Evolutionary conservation across 1,140 invertebrate species (phyloP).

Genomic region (Dendrolimus kikuchii): DNA sequence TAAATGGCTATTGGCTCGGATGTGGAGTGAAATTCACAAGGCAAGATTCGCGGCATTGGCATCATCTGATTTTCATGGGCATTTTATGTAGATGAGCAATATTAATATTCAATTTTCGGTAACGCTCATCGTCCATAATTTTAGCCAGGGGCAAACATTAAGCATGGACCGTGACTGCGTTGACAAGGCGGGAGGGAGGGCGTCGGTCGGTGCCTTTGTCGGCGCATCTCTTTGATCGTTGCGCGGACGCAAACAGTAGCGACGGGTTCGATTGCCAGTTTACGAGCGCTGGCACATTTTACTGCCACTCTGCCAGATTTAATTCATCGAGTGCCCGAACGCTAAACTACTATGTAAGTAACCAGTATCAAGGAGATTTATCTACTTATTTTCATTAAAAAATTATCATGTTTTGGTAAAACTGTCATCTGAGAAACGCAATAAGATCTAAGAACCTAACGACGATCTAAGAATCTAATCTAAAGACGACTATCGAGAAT

Average conservation of each 20-base stretch:
- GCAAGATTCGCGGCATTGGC: constrained; percentile 18
- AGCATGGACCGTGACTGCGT: constrained; percentile 48
- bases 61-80: constrained; percentile 26
- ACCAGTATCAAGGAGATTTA: too few species aligned
- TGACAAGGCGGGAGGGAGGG: constrained; percentile 42
- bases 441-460: too few species aligned
- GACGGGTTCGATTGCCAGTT: constrained; percentile 50
- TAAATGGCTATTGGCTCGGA: too few species aligned
- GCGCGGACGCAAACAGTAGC: constrained; percentile 44
- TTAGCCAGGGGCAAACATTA: constrained; percentile 42
- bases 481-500: too few species aligned
- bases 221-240: constrained; percentile 46
- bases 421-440: too few species aligned
- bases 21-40: too few species aligned
- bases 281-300: constrained; percentile 54
- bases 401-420: too few species aligned
- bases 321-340: constrained; percentile 27
- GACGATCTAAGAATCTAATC: too few species aligned
- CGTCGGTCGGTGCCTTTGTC: constrained; percentile 48
- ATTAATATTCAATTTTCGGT: constrained; percentile 56
- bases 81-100: constrained; percentile 34
- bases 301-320: constrained; percentile 43
- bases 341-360: too few species aligned
- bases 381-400: too few species aligned
- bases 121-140: constrained; percentile 45